Base-by-base conservation (phyloP, 2,797 vertebrate genomes). In the Simalia tracyae region DNA sequence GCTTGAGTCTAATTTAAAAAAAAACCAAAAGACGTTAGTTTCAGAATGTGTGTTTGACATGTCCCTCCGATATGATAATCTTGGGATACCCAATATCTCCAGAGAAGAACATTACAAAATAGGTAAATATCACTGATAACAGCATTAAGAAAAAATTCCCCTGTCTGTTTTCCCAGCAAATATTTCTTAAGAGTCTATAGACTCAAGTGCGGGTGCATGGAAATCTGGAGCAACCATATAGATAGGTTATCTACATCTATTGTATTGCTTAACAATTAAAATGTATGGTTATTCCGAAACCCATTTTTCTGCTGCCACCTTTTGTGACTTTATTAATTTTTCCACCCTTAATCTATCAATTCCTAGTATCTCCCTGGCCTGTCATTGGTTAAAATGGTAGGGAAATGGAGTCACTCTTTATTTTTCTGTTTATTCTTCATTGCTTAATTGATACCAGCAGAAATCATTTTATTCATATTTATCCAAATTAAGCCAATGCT, bases 61-160 rank as follows among this genome's bases (percentile, higher is more conserved):
- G 17, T 31, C 31, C 36, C 59, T 4, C 61, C 42, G 9, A 17
- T 31, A 50, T 42, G 22, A 88, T n/a, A 26, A 66, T 76, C 36
- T 60, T 81, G 66, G 31, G 66, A 10, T 86, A 28, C 11, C 11
- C 57, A 31, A n/a, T 22, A 59, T n/a, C 17, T 36, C 42, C 36
- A 81, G 24, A 84, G 72, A 84, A 84, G 19, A 85, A 60, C 28
- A 31, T 86, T 92, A 59, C 57, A 28, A 91, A 88, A 81, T 54
- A 88, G 91, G 0, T 31, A 88, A 91, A 28, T 59, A 63, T 87
- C 5, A 22, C 56, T 76, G 66, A 91, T 91, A 91, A 76, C 9
- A 86, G 7, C 11, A 17, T 42, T 46, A 50, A 57, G 22, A 87
- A 57, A 61, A 87, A 63, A 54, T 54, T 31, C 57, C 91, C 26